These are phyloP conservation scores for Nemapogon koenigi DNA, from an alignment of 2,888 invertebrate species.

Conservation along the genomic window DNA sequence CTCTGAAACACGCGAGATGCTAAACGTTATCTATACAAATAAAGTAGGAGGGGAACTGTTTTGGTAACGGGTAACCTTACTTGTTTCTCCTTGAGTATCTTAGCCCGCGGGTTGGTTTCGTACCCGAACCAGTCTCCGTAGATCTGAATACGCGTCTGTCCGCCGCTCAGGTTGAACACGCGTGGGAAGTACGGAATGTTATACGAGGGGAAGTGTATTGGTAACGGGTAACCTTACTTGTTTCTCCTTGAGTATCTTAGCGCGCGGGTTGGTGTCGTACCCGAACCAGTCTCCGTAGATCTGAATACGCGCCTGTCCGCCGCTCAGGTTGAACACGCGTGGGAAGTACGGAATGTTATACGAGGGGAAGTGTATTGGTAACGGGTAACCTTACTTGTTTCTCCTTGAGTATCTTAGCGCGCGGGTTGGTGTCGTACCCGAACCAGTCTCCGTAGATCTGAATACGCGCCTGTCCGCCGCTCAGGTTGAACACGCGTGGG, in stretches of 20 bases:
- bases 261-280: constrained; percentile 68
- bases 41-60: background rate
- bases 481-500: constrained; percentile 66
- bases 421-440: constrained; percentile 67
- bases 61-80: background rate
- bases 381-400: constrained; percentile 68
- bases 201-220: constrained; percentile 78
- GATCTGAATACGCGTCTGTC: constrained; percentile 50
- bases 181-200: constrained; percentile 71
- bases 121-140: constrained; percentile 69
- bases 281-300: constrained; percentile 65
- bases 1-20: no score
- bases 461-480: constrained; percentile 65
- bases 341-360: constrained; percentile 75
- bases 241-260: constrained; percentile 68
- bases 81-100: background rate
- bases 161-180: constrained; percentile 70
- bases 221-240: no score
- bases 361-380: constrained; percentile 78
- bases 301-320: constrained; percentile 58
- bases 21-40: no score
- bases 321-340: constrained; percentile 68
- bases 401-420: constrained; percentile 68
- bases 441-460: constrained; percentile 62
- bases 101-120: constrained; percentile 40